A percentile compares a stretch with the other conserved stretches of the same genome.
These are phyloP conservation scores for Neoniphon sammara DNA, from an alignment of 2,797 vertebrate species.

Conservation along the genomic window DNA sequence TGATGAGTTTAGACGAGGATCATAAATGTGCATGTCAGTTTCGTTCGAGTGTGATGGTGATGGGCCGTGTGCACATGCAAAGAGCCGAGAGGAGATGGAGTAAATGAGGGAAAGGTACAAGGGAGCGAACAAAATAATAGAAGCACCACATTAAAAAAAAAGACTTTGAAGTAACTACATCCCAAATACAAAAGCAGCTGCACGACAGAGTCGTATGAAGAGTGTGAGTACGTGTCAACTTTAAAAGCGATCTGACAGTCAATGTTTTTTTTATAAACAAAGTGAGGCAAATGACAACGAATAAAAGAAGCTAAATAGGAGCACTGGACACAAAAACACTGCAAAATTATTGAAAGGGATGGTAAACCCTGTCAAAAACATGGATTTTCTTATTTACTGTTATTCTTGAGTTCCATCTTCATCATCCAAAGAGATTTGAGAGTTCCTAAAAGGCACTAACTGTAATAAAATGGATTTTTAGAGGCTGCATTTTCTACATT, in stretches of 20 bases:
- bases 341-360: too few species aligned
- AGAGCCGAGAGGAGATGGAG: constrained; percentile 4
- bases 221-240: neutral
- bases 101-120: neutral
- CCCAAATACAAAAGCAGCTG: constrained; percentile 3
- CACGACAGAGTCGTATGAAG: constrained; percentile 8
- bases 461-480: too few species aligned
- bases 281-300: too few species aligned
- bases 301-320: too few species aligned
- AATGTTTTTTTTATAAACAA: neutral
- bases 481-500: too few species aligned
- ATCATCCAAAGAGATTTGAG: too few species aligned
- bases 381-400: too few species aligned
- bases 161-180: constrained; percentile 16
- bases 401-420: too few species aligned
- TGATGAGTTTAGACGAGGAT: constrained; percentile 52
- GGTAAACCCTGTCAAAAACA: too few species aligned
- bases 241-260: neutral
- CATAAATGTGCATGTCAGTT: constrained; percentile 54
- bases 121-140: constrained; percentile 1
- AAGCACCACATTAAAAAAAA: constrained; percentile 21
- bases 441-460: too few species aligned
- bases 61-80: constrained; percentile 23
- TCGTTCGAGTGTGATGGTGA: constrained; percentile 45
- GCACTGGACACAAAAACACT: too few species aligned